Base-by-base conservation (phyloP, 2,888 invertebrate species). In the Leucania comma region DNA sequence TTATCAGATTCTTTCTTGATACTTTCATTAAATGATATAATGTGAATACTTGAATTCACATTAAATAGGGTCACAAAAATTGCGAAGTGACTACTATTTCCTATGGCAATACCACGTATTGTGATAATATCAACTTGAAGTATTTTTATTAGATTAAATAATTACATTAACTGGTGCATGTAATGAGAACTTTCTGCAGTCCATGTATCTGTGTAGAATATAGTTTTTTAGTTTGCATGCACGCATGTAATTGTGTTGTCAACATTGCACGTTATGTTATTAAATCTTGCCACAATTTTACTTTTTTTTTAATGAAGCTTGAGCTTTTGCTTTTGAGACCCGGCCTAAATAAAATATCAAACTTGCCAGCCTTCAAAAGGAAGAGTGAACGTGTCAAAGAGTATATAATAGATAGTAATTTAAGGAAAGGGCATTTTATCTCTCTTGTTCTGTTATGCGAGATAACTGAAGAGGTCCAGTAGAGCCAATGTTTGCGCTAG, bases 181-280 rank as follows among this genome's bases (percentile, higher is more conserved):
- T 71, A 2, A 46, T 9, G 1, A 17, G 32, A 46, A 46, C 4
- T 58, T n/a, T 9, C 10, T 29, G 46, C 38, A 58, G 51, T 77
- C 56, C 57, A 60, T 54, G 72, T 64, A 54, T 61, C n/a, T 61
- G 3, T 20, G 42, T 77, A 68, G 46, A 60, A 24, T 2, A 22
- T 81, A 62, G 57, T 48, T 24, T 32, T n/a, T 42, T 69, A 79
- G 24, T 57, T 22, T 22, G 81, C 66, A 66, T 61, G 82, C 68
- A 57, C 20, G 79, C 64, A 32, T 68, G 62, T 72, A 42, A 29
- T 65, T 72, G 65, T 78, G 56, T 68, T 68, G 62, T 67, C 2
- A 42, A 57, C 61, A 54, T 53, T 58, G 82, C 82, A 81, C 59
- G 81, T 68, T 63, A n/a, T 80, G 50, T 56, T 60, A 68, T 60